Evolutionary conservation across 2,113 vertebrate genomes (phyloP).

Genomic region (Merops nubicus): DNA sequence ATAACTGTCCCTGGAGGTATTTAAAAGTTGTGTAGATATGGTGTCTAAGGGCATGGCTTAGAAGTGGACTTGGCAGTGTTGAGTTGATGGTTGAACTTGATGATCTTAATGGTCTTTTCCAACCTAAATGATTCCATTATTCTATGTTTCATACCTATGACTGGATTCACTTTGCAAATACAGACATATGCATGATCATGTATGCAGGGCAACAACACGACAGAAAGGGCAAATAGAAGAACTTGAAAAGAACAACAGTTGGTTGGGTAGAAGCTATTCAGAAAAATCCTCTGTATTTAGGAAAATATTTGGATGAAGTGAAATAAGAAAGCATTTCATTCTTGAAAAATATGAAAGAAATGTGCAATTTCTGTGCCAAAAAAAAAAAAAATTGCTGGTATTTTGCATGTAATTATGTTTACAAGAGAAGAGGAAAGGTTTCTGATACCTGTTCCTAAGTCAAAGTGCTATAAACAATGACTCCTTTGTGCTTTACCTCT

Average conservation of each 20-base stretch:
- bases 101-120: no score
- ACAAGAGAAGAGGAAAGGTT: not conserved
- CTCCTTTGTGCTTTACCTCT: not conserved
- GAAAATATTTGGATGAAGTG: not conserved
- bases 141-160: rapidly evolving
- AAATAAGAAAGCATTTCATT: not conserved
- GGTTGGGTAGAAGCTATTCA: not conserved
- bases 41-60: no score
- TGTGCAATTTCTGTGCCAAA: not conserved
- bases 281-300: not conserved
- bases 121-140: no score
- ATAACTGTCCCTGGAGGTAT: no score
- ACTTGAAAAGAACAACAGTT: not conserved
- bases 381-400: not conserved
- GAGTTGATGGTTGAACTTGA: no score
- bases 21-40: no score
- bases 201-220: not conserved
- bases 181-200: rapidly evolving
- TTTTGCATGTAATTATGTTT: not conserved
- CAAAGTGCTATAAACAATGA: not conserved
- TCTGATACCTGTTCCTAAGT: not conserved
- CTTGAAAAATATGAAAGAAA: not conserved
- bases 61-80: no score
- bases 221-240: not conserved
- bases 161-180: not conserved